phyloP scores from a whole-genome alignment of 2,888 invertebrate genomes.

The Melieria omissa region DNA sequence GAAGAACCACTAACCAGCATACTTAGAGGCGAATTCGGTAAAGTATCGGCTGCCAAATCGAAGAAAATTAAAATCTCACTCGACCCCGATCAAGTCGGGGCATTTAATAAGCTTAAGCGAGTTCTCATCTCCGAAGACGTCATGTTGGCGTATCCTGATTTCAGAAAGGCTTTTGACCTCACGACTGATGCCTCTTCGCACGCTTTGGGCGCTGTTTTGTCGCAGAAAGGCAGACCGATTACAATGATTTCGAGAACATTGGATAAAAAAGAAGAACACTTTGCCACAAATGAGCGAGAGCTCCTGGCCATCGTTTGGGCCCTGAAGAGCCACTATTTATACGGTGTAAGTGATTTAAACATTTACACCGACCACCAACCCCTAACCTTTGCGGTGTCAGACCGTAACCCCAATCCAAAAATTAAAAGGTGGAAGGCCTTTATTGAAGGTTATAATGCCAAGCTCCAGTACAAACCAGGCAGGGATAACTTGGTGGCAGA shows the following conservation, averaged over 20 bases:
- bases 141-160: slow-evolving; percentile 36
- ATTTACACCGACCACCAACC: slow-evolving; percentile 5
- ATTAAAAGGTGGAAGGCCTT: slow-evolving; percentile 15
- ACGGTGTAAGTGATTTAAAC: too few species aligned
- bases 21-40: slow-evolving; percentile 43
- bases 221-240: too few species aligned
- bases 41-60: slow-evolving; percentile 35
- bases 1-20: slow-evolving; percentile 40
- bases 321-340: too few species aligned
- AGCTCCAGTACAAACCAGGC: slow-evolving; percentile 27
- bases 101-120: slow-evolving; percentile 34
- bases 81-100: slow-evolving; percentile 27
- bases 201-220: slow-evolving; percentile 31
- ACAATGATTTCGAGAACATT: too few species aligned
- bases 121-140: slow-evolving; percentile 20
- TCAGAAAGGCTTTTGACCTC: slow-evolving; percentile 37
- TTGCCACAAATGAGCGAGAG: too few species aligned
- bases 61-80: slow-evolving; percentile 34
- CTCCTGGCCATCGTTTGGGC: background rate
- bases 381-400: slow-evolving; percentile 11
- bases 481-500: slow-evolving; percentile 24
- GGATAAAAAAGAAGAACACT: too few species aligned
- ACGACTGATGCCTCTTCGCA: slow-evolving; percentile 33
- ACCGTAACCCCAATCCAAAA: slow-evolving; percentile 17
- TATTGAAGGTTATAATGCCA: slow-evolving; percentile 11